A percentile compares a stretch with the other conserved stretches of the same genome.
Conservation (phyloP, 1,140 invertebrate genomes). For the Drosophila carrolli region DNA sequence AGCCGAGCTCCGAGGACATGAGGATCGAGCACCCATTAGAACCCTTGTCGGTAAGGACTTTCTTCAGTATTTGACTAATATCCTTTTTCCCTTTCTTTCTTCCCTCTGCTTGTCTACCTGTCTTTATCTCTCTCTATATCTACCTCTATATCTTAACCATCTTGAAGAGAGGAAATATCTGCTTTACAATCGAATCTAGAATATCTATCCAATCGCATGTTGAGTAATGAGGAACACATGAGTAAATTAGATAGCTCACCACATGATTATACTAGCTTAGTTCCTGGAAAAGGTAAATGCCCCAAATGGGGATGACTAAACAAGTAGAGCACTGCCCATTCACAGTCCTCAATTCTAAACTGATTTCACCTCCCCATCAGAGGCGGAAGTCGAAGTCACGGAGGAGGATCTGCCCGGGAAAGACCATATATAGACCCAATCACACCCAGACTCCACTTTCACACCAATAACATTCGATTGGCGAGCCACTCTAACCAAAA, state of each 20-base stretch:
- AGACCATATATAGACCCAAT: slow-evolving; percentile 6
- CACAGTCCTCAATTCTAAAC: slow-evolving; percentile 19
- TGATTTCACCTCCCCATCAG: slow-evolving; percentile 27
- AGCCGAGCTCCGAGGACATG: slow-evolving; percentile 47
- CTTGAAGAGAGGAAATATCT: slow-evolving; percentile 86
- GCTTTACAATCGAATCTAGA: slow-evolving; percentile 86
- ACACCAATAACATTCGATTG: slow-evolving; percentile 44
- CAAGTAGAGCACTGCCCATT: slow-evolving; percentile 8
- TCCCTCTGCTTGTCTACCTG: slow-evolving; percentile 42
- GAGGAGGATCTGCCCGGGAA: slow-evolving; percentile 7
- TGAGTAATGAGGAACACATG: slow-evolving; percentile 79
- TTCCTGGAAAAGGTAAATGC: slow-evolving; percentile 77
- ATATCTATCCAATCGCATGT: slow-evolving; percentile 85
- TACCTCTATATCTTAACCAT: neutral
- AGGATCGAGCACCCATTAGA: slow-evolving; percentile 52
- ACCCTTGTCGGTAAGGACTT: slow-evolving; percentile 49
- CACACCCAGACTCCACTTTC: slow-evolving; percentile 17
- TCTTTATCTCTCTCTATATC: slow-evolving; percentile 42
- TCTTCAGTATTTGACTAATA: slow-evolving; percentile 49
- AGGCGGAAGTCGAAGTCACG: slow-evolving; percentile 15
- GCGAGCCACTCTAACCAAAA: slow-evolving; percentile 67
- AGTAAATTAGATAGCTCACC: slow-evolving; percentile 78
- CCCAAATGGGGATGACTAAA: too few relatives aligned
- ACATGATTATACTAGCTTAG: slow-evolving; percentile 78
- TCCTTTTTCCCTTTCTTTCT: slow-evolving; percentile 30